Conservation (phyloP, 2,113 vertebrate species). For the Himantopus leucocephalus region DNA sequence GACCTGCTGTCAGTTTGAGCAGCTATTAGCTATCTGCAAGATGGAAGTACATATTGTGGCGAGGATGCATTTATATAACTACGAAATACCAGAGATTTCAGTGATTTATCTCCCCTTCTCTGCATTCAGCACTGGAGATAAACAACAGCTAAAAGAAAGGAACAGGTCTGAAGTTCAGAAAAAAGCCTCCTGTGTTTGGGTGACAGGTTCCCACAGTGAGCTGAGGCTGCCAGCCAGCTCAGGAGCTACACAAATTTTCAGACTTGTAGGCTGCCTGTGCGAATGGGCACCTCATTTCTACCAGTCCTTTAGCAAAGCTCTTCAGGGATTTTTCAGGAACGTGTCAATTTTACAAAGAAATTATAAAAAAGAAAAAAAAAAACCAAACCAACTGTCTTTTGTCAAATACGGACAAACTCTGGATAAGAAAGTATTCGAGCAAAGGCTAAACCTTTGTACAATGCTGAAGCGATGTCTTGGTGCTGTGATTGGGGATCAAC, state of each 20-base stretch:
- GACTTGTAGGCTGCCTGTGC: neutral
- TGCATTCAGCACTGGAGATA: neutral
- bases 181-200: neutral
- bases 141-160: neutral
- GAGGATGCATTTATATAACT: neutral
- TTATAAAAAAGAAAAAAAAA: neutral
- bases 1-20: neutral
- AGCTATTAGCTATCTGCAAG: neutral
- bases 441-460: neutral
- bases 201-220: neutral
- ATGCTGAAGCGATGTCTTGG: neutral
- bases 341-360: neutral
- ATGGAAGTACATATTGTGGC: neutral
- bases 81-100: neutral
- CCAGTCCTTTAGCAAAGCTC: neutral
- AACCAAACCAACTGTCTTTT: fast-evolving
- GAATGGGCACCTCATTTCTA: neutral
- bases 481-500: neutral
- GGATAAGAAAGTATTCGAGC: neutral
- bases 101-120: neutral
- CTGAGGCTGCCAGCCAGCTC: neutral
- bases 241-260: neutral
- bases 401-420: neutral
- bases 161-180: neutral
- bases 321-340: neutral